Conservation (phyloP, 2,888 invertebrate species). For the Drosophila neotestacea region DNA sequence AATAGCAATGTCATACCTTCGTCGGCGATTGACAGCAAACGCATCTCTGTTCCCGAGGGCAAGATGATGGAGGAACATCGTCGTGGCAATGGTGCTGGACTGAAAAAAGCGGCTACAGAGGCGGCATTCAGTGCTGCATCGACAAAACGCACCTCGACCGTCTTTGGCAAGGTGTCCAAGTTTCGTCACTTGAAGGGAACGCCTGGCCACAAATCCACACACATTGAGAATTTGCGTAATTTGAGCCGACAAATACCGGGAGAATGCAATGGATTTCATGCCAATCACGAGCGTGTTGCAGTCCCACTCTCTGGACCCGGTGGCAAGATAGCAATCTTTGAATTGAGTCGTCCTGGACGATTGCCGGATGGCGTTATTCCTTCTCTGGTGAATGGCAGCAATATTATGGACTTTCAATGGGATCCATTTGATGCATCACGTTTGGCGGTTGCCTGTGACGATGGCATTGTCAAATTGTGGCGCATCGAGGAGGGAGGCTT, state of each 20-base stretch:
- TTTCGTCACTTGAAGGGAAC: slow-evolving; percentile 97
- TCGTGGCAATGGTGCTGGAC: slow-evolving; percentile 79
- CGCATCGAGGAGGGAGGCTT: slow-evolving; percentile 89
- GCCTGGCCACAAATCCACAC: slow-evolving; percentile 94
- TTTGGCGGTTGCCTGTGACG: slow-evolving; percentile 95
- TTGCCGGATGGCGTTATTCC: slow-evolving; percentile 93
- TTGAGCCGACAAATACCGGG: slow-evolving; percentile 96
- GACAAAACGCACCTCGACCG: slow-evolving; percentile 93
- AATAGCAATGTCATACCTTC: slow-evolving; percentile 39
- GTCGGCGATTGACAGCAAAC: slow-evolving; percentile 74
- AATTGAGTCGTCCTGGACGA: slow-evolving; percentile 91
- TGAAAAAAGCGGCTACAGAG: slow-evolving; percentile 86
- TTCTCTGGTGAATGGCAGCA: slow-evolving; percentile 95
- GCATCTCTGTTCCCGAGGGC: slow-evolving; percentile 83
- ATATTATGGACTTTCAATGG: slow-evolving; percentile 97
- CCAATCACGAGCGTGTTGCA: slow-evolving; percentile 94
- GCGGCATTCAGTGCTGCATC: slow-evolving; percentile 86
- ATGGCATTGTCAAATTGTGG: slow-evolving; percentile 93
- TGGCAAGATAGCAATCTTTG: slow-evolving; percentile 94
- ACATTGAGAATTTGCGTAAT: slow-evolving; percentile 96
- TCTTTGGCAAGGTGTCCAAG: slow-evolving; percentile 95
- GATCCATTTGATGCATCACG: slow-evolving; percentile 94
- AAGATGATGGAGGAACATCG: slow-evolving; percentile 83
- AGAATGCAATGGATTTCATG: slow-evolving; percentile 97
- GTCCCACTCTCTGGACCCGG: slow-evolving; percentile 96